These are phyloP conservation scores for Gambusia affinis DNA, from an alignment of 2,113 vertebrate species.

Conservation along the genomic window DNA sequence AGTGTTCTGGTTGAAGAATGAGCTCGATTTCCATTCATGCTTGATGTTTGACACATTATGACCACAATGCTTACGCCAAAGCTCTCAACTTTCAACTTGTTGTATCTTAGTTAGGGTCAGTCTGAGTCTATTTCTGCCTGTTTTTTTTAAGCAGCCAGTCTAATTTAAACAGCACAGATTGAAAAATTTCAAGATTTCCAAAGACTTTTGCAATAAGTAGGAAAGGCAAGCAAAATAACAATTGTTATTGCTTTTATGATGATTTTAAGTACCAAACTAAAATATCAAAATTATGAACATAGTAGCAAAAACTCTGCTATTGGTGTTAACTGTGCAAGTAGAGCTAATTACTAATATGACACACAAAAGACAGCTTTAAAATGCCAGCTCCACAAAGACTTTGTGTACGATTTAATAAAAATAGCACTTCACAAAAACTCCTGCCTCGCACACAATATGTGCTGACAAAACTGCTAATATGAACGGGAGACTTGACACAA, in stretches of 20 bases:
- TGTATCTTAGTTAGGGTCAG: not conserved
- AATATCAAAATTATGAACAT: too few relatives aligned
- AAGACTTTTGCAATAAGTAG: not conserved
- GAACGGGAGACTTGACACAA: too few relatives aligned
- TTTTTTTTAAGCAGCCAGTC: not conserved
- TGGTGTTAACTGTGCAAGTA: too few relatives aligned
- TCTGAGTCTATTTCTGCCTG: not conserved
- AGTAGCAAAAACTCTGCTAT: too few relatives aligned
- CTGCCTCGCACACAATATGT: too few relatives aligned
- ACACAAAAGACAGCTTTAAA: too few relatives aligned
- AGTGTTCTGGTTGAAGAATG: conserved; percentile 7
- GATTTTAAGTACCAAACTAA: too few relatives aligned
- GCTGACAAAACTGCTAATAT: too few relatives aligned
- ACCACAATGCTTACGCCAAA: not conserved
- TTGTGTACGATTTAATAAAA: too few relatives aligned
- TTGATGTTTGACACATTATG: conserved; percentile 8
- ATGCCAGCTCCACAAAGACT: too few relatives aligned
- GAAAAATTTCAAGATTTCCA: not conserved
- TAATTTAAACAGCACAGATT: not conserved
- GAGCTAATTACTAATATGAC: too few relatives aligned
- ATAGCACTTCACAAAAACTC: too few relatives aligned
- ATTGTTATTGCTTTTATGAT: not conserved
- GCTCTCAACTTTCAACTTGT: not conserved
- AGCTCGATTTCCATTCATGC: conserved; percentile 9
- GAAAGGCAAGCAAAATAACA: not conserved